These are phyloP conservation scores for Aptenodytes patagonicus DNA, from an alignment of 2,113 vertebrate genomes.

Conservation along the genomic window DNA sequence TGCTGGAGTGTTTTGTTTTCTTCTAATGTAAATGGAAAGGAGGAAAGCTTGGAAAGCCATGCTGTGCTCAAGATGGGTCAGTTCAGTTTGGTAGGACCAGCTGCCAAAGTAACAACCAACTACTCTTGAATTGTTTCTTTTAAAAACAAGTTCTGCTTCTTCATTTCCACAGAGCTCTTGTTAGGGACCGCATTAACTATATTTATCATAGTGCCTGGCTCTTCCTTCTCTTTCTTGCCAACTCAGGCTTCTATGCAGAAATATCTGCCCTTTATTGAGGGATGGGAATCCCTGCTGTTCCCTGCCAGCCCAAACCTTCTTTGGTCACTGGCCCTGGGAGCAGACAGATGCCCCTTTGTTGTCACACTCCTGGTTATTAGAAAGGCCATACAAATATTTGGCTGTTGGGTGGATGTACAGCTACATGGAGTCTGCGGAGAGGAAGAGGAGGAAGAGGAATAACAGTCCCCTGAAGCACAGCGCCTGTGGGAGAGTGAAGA, in stretches of 20 bases:
- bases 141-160: neutral
- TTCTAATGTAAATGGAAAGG: neutral
- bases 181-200: accelerated
- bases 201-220: neutral
- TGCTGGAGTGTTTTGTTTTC: neutral
- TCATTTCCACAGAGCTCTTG: neutral
- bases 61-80: neutral
- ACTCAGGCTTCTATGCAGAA: neutral
- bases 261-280: neutral
- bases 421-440: neutral
- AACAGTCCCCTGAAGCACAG: neutral
- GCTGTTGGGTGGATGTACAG: neutral
- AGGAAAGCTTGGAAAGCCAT: neutral
- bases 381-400: neutral
- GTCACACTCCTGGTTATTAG: neutral
- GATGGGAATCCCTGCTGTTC: neutral
- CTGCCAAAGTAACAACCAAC: neutral
- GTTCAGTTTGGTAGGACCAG: neutral
- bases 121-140: neutral
- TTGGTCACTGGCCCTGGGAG: neutral
- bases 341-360: neutral
- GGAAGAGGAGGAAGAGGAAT: neutral
- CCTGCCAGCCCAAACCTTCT: neutral
- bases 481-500: neutral
- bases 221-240: neutral